Evolutionary conservation across 2,113 vertebrate genomes (phyloP).

Genomic region (Mirza zaza): DNA sequence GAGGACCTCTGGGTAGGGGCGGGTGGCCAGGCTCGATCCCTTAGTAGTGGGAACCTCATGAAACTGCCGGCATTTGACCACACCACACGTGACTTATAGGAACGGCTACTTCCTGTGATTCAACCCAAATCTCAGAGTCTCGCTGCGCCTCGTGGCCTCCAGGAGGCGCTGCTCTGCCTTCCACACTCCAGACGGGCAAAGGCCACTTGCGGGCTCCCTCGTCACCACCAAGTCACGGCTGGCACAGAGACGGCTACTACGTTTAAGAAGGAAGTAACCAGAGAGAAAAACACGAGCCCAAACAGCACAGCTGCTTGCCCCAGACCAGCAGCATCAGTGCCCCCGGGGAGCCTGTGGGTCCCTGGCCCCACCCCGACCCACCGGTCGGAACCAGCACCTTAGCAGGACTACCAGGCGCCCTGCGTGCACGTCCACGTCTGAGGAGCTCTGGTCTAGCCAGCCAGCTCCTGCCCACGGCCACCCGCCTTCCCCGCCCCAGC

Average conservation of each 20-base stretch:
- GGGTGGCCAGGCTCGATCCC: background rate
- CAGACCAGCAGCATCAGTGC: background rate
- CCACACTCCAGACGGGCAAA: background rate
- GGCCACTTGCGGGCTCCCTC: background rate
- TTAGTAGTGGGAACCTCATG: background rate
- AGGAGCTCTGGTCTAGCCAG: background rate
- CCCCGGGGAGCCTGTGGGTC: background rate
- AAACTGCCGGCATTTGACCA: background rate
- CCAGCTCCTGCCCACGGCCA: no score
- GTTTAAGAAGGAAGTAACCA: background rate
- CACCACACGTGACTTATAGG: background rate
- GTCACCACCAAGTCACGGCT: background rate
- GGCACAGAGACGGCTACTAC: background rate
- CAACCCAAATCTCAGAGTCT: background rate
- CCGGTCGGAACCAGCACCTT: background rate
- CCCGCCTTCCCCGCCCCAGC: background rate
- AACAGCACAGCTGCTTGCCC: background rate
- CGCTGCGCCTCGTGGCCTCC: background rate
- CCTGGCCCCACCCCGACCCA: background rate
- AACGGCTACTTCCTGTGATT: background rate
- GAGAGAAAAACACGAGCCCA: background rate
- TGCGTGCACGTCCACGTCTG: accelerated
- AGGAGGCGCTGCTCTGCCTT: conserved; percentile 36
- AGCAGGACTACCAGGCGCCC: background rate
- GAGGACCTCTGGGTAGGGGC: background rate